phyloP scores from a whole-genome alignment of 1,140 invertebrate species.

The Limonius californicus region DNA sequence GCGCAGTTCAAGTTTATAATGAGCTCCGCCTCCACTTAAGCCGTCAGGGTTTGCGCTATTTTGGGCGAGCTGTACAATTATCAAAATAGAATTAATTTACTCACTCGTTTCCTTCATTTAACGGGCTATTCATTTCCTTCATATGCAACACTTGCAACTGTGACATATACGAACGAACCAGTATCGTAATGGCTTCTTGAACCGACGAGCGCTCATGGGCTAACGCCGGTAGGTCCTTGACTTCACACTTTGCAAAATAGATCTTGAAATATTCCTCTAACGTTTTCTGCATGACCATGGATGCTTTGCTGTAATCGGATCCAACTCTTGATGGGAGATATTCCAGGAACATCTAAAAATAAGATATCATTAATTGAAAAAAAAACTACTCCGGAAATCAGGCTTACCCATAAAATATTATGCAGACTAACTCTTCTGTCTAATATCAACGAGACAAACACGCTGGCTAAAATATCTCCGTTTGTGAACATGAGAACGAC shows the following conservation, averaged over 20 bases:
- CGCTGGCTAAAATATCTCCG: conserved; percentile 48
- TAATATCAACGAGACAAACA: conserved; percentile 49
- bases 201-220: conserved; percentile 11
- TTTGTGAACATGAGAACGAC: conserved; percentile 52
- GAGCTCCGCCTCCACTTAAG: no score
- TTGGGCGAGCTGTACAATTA: no score
- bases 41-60: no score
- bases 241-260: conserved; percentile 46
- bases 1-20: no score
- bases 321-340: conserved; percentile 58
- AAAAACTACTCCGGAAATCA: no score
- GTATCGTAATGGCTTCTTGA: conserved; percentile 53
- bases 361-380: no score
- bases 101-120: background rate
- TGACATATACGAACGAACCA: conserved; percentile 55
- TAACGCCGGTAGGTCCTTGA: conserved; percentile 25
- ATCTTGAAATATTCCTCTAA: conserved; percentile 52
- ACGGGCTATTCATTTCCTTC: conserved; percentile 26
- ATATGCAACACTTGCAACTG: conserved; percentile 47
- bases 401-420: conserved; percentile 52
- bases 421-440: conserved; percentile 49
- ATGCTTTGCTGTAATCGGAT: conserved; percentile 52
- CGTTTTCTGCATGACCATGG: conserved; percentile 52
- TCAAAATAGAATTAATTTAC: no score
- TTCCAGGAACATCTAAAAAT: conserved; percentile 52